phyloP scores from a whole-genome alignment of 2,113 vertebrate genomes.

The Forbesichthys papilliferus region DNA sequence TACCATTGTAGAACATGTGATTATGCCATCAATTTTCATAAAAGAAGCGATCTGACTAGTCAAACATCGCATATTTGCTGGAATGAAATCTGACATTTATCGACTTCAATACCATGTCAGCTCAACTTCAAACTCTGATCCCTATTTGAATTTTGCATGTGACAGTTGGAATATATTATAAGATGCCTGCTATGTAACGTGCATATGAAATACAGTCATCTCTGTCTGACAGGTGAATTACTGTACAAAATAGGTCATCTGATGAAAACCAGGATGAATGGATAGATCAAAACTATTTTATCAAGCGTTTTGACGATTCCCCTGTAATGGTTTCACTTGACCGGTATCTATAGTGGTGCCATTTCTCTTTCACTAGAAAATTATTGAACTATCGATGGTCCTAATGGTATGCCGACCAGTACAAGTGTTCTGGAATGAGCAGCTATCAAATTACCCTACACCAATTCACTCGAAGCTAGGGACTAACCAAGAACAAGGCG shows the following conservation, averaged over 20 bases:
- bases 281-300: not conserved
- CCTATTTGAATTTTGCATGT: not conserved
- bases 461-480: not conserved
- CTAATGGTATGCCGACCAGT: no score
- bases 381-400: no score
- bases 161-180: constrained; percentile 12
- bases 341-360: no score
- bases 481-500: not conserved
- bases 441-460: not conserved
- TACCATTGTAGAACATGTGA: not conserved
- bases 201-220: no score
- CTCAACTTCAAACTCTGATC: constrained; percentile 13
- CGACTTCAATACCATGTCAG: constrained; percentile 16
- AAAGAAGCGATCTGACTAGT: constrained; percentile 1
- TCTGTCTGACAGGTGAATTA: no score
- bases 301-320: no score
- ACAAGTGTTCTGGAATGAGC: no score
- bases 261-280: not conserved
- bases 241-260: not conserved
- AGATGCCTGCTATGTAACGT: not conserved
- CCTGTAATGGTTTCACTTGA: no score
- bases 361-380: no score
- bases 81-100: constrained; percentile 18
- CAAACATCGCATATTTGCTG: not conserved
- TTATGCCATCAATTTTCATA: not conserved